These are phyloP conservation scores for Paramormyrops hopkinsi DNA, from an alignment of 2,797 vertebrate genomes.

Conservation along the genomic window DNA sequence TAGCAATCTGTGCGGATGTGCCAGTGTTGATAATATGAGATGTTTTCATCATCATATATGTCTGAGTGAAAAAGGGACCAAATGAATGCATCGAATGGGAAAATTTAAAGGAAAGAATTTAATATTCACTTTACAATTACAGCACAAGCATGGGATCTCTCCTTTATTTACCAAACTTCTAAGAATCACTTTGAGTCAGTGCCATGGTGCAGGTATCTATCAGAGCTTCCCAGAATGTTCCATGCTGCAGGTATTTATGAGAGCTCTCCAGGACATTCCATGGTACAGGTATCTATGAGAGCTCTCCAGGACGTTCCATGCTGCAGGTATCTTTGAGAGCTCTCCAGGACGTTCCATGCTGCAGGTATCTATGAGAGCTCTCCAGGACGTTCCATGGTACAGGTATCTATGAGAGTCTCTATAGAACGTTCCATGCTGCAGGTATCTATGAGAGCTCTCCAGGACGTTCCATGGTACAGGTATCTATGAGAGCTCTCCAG, in stretches of 20 bases:
- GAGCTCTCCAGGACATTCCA: conserved; percentile 59
- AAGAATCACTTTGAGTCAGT: conserved; percentile 65
- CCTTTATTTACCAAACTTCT: conserved; percentile 50
- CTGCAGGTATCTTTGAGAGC: conserved; percentile 61
- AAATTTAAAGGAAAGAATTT: conserved; percentile 65
- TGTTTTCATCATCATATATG: background rate
- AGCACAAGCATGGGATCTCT: conserved; percentile 62
- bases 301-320: conserved; percentile 59
- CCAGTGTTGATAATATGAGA: background rate
- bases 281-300: conserved; percentile 57
- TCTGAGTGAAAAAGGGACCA: conserved; percentile 30
- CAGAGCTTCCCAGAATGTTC: conserved; percentile 58
- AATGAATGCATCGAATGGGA: conserved; percentile 44
- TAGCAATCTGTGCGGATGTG: background rate
- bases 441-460: conserved; percentile 59
- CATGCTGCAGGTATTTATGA: conserved; percentile 64
- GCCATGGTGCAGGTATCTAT: conserved; percentile 67
- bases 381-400: conserved; percentile 62
- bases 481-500: conserved; percentile 56
- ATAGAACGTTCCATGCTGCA: conserved; percentile 63
- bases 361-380: conserved; percentile 60
- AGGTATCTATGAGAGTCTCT: conserved; percentile 58
- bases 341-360: conserved; percentile 61
- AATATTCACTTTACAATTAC: conserved; percentile 75
- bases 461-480: conserved; percentile 63